phyloP scores from a whole-genome alignment of 2,113 vertebrate species.

The Lucifuga dentata region DNA sequence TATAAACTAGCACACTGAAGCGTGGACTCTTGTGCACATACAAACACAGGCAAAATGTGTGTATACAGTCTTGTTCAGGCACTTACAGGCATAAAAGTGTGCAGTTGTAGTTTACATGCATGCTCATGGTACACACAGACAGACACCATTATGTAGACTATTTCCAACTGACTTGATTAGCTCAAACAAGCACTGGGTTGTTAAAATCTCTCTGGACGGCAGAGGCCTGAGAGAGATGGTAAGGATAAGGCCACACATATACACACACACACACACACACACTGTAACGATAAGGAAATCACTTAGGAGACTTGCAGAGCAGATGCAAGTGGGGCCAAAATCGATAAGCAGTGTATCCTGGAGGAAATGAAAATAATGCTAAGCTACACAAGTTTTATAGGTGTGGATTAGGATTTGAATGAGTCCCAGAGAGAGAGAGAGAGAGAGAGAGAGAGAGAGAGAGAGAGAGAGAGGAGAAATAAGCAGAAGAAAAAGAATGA shows the following conservation, averaged over 20 bases:
- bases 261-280: constrained; percentile 21
- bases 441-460: constrained; percentile 8
- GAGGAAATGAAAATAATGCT: constrained; percentile 53
- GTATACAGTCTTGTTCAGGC: neutral
- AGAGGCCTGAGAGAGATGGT: constrained; percentile 55
- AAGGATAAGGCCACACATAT: constrained; percentile 46
- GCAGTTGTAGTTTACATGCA: neutral
- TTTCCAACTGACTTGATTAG: constrained; percentile 33
- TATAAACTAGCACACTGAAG: neutral
- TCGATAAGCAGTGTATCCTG: constrained; percentile 51
- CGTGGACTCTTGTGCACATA: neutral
- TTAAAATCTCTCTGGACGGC: constrained; percentile 60
- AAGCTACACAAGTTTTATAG: constrained; percentile 37
- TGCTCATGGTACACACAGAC: constrained; percentile 10
- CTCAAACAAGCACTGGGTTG: constrained; percentile 49
- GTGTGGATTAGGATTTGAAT: constrained; percentile 48
- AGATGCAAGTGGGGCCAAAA: constrained; percentile 46
- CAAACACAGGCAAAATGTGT: neutral
- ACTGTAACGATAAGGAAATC: constrained; percentile 40
- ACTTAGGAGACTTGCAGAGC: constrained; percentile 39
- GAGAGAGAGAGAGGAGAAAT: constrained; percentile 11
- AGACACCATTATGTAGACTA: constrained; percentile 13
- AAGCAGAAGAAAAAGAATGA: constrained; percentile 29
- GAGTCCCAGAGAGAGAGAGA: constrained; percentile 29
- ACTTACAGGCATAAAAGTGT: neutral